Base-by-base conservation (phyloP, 2,113 vertebrate genomes). In the Mobula birostris region DNA sequence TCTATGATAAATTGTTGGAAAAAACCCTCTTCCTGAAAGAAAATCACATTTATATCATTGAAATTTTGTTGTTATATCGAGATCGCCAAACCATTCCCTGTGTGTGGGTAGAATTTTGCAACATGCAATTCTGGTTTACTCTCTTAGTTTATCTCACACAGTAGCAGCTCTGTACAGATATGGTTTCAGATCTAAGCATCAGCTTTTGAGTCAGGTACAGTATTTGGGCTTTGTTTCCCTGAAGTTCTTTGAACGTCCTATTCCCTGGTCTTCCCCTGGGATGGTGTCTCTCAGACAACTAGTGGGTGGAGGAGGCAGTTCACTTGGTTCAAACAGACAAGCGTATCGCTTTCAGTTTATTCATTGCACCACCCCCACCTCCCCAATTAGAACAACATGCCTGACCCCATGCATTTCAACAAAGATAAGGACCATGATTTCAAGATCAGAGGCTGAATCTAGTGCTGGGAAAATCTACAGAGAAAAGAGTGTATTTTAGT, bases 271-370 rank as follows among this genome's bases (percentile, higher is more conserved):
- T 95, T 97, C 97, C 97, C 97, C 96, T 95, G 97, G 96, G 97
- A 97, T 96, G 96, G 96, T 96, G 96, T 96, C 96, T 97, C 97
- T 97, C 96, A 96, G 96, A 96, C 96, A 96, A 95, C 96, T 95
- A 96, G 95, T 97, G 97, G 97, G 97, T 97, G 97, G 97, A 97
- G 97, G 96, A 96, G 96, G 95, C 96, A 97, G 96, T 96, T 96
- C 96, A 97, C 96, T 96, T 96, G 96, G 96, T 96, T 96, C 95
- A 95, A 96, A 96, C 96, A 97, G 97, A 97, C 97, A 98, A 97
- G 97, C 97, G 95, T 97, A 98, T 98, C 97, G 6, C 95, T 96
- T 97, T 96, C 96, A 96, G 95, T 95, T 88, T 61, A 90, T 48
- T 74, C 94, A 95, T 94, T 95, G 94, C 94, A 87, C 95, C 95